phyloP scores from a whole-genome alignment of 2,888 invertebrate species.

The Hedya salicella region DNA sequence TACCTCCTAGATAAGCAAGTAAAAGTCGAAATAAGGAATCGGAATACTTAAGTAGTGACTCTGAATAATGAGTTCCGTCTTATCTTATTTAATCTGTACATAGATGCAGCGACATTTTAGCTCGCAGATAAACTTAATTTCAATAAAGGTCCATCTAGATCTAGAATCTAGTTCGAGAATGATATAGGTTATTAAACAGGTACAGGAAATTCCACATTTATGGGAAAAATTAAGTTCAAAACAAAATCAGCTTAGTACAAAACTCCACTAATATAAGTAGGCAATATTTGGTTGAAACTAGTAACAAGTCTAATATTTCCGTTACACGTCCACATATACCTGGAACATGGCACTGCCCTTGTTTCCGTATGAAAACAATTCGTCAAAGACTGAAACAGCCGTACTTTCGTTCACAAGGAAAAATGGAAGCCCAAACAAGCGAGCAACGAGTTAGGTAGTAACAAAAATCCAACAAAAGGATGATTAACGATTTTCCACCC shows the following conservation, averaged over 20 bases:
- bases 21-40: conserved; percentile 15
- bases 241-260: neutral
- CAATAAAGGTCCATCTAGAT: too few species aligned
- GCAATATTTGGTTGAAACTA: conserved; percentile 3
- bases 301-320: neutral
- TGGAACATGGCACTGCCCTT: conserved; percentile 50
- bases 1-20: conserved; percentile 21
- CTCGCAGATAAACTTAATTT: neutral
- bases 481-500: conserved; percentile 83
- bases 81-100: conserved; percentile 12
- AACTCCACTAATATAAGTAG: neutral
- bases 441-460: conserved; percentile 84
- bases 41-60: conserved; percentile 26
- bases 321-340: conserved; percentile 10
- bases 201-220: too few species aligned
- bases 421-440: conserved; percentile 82
- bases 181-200: too few species aligned
- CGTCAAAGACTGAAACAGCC: conserved; percentile 75
- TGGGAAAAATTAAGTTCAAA: too few species aligned
- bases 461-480: conserved; percentile 85
- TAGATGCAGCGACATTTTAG: conserved; percentile 4
- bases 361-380: conserved; percentile 79
- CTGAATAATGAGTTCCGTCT: conserved; percentile 21
- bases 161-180: too few species aligned
- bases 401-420: conserved; percentile 80